These are phyloP conservation scores for Caradrina clavipalpis DNA, from an alignment of 2,888 invertebrate genomes.

Conservation along the genomic window DNA sequence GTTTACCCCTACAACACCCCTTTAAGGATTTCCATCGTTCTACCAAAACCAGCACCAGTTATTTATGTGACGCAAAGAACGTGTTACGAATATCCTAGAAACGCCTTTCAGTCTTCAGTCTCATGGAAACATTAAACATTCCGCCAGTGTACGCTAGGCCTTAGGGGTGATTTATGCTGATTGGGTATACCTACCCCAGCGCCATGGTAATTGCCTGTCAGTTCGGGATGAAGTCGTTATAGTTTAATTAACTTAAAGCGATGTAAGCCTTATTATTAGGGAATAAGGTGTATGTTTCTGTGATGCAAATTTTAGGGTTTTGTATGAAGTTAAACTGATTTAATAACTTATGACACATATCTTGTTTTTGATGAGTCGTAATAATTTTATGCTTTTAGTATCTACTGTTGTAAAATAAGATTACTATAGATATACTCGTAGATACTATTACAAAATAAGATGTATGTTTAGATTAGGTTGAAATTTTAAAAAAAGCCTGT, in stretches of 20 bases:
- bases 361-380: too few relatives aligned
- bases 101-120: background rate
- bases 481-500: too few relatives aligned
- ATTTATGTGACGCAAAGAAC: slow-evolving; percentile 29
- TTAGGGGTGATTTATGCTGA: slow-evolving; percentile 45
- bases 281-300: background rate
- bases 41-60: background rate
- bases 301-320: background rate
- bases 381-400: too few relatives aligned
- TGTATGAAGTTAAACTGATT: too few relatives aligned
- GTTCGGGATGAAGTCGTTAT: slow-evolving; percentile 33
- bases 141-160: slow-evolving; percentile 5
- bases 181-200: slow-evolving; percentile 23
- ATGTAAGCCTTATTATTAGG: background rate
- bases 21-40: background rate
- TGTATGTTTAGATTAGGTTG: too few relatives aligned
- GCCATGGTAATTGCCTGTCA: slow-evolving; percentile 44
- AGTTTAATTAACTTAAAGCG: slow-evolving; percentile 22
- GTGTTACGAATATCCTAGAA: slow-evolving; percentile 17
- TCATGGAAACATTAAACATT: slow-evolving; percentile 23
- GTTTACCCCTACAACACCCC: too few relatives aligned
- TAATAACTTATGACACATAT: too few relatives aligned
- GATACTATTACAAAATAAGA: too few relatives aligned
- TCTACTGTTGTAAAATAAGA: too few relatives aligned
- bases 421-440: too few relatives aligned